phyloP scores from a whole-genome alignment of 2,888 invertebrate genomes.

The Yponomeuta malinellus region DNA sequence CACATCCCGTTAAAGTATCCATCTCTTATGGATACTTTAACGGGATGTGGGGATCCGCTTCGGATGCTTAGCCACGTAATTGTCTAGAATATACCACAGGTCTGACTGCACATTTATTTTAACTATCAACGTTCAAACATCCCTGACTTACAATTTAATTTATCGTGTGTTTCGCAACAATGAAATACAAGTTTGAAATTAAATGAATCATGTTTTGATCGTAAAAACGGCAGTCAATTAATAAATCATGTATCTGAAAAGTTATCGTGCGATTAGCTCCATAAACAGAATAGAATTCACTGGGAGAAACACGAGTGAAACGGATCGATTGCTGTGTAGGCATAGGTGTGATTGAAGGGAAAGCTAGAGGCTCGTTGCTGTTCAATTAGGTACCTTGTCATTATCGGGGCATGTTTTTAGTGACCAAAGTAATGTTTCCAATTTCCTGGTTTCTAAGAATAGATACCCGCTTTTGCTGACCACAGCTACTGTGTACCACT shows the following conservation, averaged over 20 bases:
- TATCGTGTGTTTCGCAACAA: not conserved
- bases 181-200: not conserved
- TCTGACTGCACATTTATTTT: not conserved
- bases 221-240: not conserved
- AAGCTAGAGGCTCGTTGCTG: not conserved
- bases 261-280: not conserved
- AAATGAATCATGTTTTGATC: not conserved
- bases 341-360: not conserved
- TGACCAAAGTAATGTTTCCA: not conserved
- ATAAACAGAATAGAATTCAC: not conserved
- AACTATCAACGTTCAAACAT: not conserved
- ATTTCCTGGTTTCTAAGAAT: not conserved
- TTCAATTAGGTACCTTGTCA: not conserved
- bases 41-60: no score
- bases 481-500: no score
- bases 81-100: not conserved
- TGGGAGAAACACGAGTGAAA: not conserved
- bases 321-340: not conserved
- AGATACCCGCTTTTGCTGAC: no score
- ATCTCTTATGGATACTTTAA: not conserved
- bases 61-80: not conserved
- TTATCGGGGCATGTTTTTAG: not conserved
- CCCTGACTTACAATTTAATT: not conserved
- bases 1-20: constrained; percentile 5
- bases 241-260: not conserved